Conservation (phyloP, 2,113 vertebrate species). For the Physeter macrocephalus region DNA sequence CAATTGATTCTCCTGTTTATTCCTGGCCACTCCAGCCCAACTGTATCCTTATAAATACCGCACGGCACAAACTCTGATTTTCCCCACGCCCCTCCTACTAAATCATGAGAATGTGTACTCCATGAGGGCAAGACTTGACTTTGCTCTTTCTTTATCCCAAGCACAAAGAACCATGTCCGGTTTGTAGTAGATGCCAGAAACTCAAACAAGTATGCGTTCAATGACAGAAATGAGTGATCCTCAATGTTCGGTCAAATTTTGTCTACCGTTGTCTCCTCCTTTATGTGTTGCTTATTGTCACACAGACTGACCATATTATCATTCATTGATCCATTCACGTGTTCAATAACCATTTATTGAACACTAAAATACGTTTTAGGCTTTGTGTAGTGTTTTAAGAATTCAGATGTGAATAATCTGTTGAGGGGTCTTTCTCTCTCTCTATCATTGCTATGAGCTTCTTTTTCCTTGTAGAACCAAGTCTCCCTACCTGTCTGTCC, state of each 20-base stretch:
- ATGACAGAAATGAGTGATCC: not conserved
- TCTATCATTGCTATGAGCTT: not conserved
- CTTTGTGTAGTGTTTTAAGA: not conserved
- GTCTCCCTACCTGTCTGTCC: not conserved
- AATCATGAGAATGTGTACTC: not conserved
- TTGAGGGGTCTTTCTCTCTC: not conserved
- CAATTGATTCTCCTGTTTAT: not conserved
- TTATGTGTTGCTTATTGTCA: not conserved
- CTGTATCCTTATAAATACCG: not conserved
- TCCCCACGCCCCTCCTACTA: not conserved
- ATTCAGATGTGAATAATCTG: not conserved
- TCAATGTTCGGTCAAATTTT: not conserved
- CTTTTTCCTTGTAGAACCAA: not conserved
- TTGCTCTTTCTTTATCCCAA: not conserved
- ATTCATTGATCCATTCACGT: not conserved
- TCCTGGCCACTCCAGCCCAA: not conserved
- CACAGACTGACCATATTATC: not conserved
- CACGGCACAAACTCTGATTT: not conserved
- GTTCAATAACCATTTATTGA: not conserved
- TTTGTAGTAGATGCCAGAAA: not conserved
- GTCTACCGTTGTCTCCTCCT: not conserved
- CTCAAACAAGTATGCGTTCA: not conserved
- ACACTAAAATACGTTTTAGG: not conserved
- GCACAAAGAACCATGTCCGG: not conserved
- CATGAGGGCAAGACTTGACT: not conserved